Evolutionary conservation across 2,113 vertebrate species (phyloP), one percentile per base, ranked within the genome.

Genomic region (Notothenia rossii): DNA sequence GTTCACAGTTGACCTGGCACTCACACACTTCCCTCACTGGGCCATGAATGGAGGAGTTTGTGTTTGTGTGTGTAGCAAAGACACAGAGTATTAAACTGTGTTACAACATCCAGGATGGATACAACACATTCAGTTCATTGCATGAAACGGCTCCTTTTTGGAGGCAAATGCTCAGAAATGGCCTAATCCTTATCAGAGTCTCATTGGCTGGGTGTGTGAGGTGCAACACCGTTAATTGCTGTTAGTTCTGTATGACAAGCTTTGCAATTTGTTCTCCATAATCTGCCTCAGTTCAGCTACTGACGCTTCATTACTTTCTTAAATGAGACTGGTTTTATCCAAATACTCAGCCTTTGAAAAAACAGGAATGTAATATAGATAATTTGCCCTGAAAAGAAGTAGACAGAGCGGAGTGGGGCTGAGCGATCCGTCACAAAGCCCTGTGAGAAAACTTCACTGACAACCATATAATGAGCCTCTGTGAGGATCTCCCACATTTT

Each of bases 1-100:
- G 88, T 91, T 90, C 88, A 92, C 89, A 85, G 88, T 84, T 89
- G 92, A 92, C 91, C 88, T 92, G 83, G 45, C 43, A 25, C 88
- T 82, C 63, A 75, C 80, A 81, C 73, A 54, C 85, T 36, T 61
- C 22, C 45, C 58, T 83, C 73, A 48, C 59, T 7, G 2, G 60
- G 45, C 58, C 29, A 54, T 68, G 81, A 82, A 72, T 72, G 72
- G 49, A 76, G 33, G 64, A 63, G 61, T 5, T 75, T 43, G 72
- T 58, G 58, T 71, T n/a, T 51, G 78, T 43, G 72, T 58, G 58
- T 71, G 15, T 51, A 10, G 48, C 49, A 50, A 63, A 67, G 46
- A 68, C 17, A 29, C 17, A 29, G 51, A 18, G 18, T 72, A 76
- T 48, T 43, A 65, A 55, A 54, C 13, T n/a, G 48, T 13, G 69